Percentiles rank a stretch among this genome's conserved stretches.
Evolutionary conservation across 2,888 invertebrate genomes (phyloP).

Genomic region (Achlya flavicornis): DNA sequence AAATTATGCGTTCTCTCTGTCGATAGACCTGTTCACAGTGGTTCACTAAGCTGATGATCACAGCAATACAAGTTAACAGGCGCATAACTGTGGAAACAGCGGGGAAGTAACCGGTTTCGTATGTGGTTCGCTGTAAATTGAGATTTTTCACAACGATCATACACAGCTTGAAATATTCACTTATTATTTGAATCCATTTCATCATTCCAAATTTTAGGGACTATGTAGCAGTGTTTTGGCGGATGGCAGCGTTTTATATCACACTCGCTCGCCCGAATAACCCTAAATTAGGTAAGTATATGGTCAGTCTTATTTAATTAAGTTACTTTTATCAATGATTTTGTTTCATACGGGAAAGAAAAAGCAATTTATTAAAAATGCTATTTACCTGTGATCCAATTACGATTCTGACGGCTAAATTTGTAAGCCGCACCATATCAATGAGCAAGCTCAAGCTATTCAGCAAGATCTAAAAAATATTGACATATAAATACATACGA

Average conservation of each 20-base stretch:
- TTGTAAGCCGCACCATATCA: constrained; percentile 65
- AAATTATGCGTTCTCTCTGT: constrained; percentile 52
- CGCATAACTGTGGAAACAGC: constrained; percentile 52
- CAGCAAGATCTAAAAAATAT: constrained; percentile 60
- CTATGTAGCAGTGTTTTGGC: too few relatives aligned
- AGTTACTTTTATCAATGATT: too few relatives aligned
- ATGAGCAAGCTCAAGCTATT: constrained; percentile 64
- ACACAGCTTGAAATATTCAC: too few relatives aligned
- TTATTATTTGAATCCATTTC: too few relatives aligned
- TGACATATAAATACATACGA: neutral
- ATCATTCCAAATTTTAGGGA: too few relatives aligned
- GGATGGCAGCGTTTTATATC: too few relatives aligned
- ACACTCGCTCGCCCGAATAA: too few relatives aligned
- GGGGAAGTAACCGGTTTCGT: constrained; percentile 46
- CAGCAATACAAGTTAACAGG: constrained; percentile 48
- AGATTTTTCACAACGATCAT: neutral
- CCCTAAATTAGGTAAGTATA: too few relatives aligned
- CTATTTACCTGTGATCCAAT: constrained; percentile 57
- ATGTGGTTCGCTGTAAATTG: constrained; percentile 41
- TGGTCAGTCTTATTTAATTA: too few relatives aligned
- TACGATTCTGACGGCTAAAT: constrained; percentile 55
- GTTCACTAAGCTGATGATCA: constrained; percentile 53
- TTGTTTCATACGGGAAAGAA: too few relatives aligned
- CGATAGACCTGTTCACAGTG: constrained; percentile 61
- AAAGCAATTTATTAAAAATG: neutral